These are phyloP conservation scores for Euglossa dilemma DNA, from an alignment of 1,140 invertebrate species.

Conservation along the genomic window DNA sequence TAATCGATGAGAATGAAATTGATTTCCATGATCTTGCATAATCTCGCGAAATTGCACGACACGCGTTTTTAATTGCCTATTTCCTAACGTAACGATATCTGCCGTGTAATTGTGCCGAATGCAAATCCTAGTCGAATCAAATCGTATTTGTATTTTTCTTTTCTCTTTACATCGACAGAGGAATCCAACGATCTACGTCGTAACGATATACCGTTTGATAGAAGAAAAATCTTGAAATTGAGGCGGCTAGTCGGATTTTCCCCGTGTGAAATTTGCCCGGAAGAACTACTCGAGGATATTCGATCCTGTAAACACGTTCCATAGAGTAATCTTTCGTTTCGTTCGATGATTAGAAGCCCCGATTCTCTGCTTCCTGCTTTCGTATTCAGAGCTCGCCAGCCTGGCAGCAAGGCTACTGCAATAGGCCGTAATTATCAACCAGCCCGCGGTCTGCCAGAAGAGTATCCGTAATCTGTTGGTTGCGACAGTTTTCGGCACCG, in stretches of 20 bases:
- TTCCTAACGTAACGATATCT: constrained; percentile 52
- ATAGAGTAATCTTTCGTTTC: no score
- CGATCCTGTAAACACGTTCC: constrained; percentile 67
- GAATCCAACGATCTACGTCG: neutral
- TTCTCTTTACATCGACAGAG: neutral
- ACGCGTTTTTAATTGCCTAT: constrained; percentile 35
- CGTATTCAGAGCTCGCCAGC: constrained; percentile 73
- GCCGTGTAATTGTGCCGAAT: constrained; percentile 56
- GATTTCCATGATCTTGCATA: constrained; percentile 64
- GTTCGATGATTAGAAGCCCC: neutral
- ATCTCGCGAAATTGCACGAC: constrained; percentile 65
- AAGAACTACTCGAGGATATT: constrained; percentile 73
- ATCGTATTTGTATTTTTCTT: neutral
- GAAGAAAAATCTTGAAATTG: constrained; percentile 68
- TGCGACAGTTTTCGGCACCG: constrained; percentile 59
- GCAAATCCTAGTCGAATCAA: constrained; percentile 63
- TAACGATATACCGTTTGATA: constrained; percentile 60
- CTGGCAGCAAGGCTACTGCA: constrained; percentile 75
- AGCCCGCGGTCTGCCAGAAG: constrained; percentile 74
- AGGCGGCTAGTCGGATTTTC: constrained; percentile 60
- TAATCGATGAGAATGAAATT: constrained; percentile 71
- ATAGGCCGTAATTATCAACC: constrained; percentile 75
- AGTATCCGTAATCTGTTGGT: constrained; percentile 69
- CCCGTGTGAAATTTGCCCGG: constrained; percentile 74
- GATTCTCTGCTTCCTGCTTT: constrained; percentile 65